Evolutionary conservation across 2,888 invertebrate genomes (phyloP).

Genomic region (Pherbina coryleti): DNA sequence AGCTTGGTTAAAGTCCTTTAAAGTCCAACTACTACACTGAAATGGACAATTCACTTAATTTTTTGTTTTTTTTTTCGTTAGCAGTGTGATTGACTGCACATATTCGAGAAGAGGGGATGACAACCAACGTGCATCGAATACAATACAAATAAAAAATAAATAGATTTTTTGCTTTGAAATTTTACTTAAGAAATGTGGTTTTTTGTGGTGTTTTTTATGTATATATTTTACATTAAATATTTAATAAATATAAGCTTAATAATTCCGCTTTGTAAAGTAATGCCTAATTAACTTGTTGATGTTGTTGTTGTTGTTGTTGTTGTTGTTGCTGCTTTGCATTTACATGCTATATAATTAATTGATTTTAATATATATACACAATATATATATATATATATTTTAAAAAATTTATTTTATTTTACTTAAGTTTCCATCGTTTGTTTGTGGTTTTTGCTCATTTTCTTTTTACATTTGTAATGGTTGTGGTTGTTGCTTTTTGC

Average conservation of each 20-base stretch:
- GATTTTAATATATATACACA: too few relatives aligned
- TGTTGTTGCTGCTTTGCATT: constrained; percentile 28
- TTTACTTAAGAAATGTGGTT: constrained; percentile 21
- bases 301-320: constrained; percentile 12
- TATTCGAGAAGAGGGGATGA: not conserved
- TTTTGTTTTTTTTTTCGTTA: too few relatives aligned
- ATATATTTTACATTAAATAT: constrained; percentile 22
- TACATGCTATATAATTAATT: constrained; percentile 16
- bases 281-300: not conserved
- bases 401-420: constrained; percentile 44
- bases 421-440: constrained; percentile 38
- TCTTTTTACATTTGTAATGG: constrained; percentile 25
- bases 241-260: constrained; percentile 24
- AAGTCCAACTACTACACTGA: too few relatives aligned
- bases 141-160: not conserved
- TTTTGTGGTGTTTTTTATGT: not conserved
- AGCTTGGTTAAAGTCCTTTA: too few relatives aligned
- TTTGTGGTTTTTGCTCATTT: constrained; percentile 32
- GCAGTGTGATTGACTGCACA: too few relatives aligned
- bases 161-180: constrained; percentile 21
- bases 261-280: constrained; percentile 19
- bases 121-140: not conserved
- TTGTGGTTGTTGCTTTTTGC: not conserved
- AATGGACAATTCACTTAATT: too few relatives aligned
- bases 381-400: too few relatives aligned